Base-by-base conservation (phyloP, 1,140 invertebrate species). In the Patella vulgata region DNA sequence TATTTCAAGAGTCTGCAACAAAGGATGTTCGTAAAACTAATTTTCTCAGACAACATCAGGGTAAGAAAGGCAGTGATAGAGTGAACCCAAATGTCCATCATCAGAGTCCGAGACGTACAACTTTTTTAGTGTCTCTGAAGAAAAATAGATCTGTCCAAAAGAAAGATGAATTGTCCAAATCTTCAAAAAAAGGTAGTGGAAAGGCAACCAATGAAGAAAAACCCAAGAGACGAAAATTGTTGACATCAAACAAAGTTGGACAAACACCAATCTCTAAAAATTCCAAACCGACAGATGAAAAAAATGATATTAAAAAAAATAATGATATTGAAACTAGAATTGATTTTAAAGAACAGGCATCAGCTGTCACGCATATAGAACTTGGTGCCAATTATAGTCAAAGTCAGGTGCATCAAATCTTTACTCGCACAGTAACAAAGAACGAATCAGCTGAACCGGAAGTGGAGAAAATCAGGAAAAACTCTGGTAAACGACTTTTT, bases 51-150 rank as follows among this genome's bases (percentile, higher is more conserved):
- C 21, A 36, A 23, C 27, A 42, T 25, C 9, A 51, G 50, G 17
- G 12, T 25, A n/a, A 25, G 14, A 19, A 48, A 28, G 1, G 19
- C 14, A 33, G 39, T 40, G 21, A 59, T 40, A 31, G 21, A 30
- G 14, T 28, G 1, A 44, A 46, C n/a, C 19, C 36, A 12, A 36
- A 50, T 36, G 12, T 64, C 11, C 42, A 63, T 31, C 43, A 21
- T 12, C 64, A 53, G 3, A 70, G 68, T 54, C 71, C 71, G 39
- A 54, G 71, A n/a, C 40, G 71, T 30, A 66, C 63, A 39, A 73
- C 71, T 1, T 70, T 63, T 21, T 58, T 59, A 8, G 63, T 64
- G 17, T 47, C 23, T 36, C 14, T 17, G 59, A 64, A 28, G 51
- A 58, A 25, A 47, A 63, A 19, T 21, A 36, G 39, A 47, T 3